Evolutionary conservation across 1,140 invertebrate species (phyloP), one percentile per base, ranked within the genome.

Genomic region (Solenopsis invicta): DNA sequence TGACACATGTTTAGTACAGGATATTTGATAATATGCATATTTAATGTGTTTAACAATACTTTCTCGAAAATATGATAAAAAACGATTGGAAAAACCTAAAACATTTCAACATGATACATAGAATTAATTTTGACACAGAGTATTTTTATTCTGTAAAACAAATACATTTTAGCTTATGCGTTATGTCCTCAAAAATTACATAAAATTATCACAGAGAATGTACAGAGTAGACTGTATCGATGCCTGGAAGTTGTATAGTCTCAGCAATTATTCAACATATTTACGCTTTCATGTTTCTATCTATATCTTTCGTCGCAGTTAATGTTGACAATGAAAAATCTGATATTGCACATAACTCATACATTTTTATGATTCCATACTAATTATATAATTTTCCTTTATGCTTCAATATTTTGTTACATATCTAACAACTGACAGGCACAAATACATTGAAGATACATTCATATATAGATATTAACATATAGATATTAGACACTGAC

Each of bases 151-250:
- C 86, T 92, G 71, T 92, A 92, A 87, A 91, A 91, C 81, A 90
- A 89, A 88, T 88, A 89, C 80, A 91, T 64, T 93, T 87, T 80
- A 89, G 66, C 29, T 69, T 67, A 90, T 75, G 62, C 10, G 9
- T 67, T 89, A 91, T 71, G 78, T 85, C 75, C 84, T 85, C 78
- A 89, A 89, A 93, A 90, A 90, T 92, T 94, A 93, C 87, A 92
- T 86, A 90, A 92, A 92, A 92, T 93, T 92, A 93, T 93, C 93
- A 93, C 93, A 93, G 93, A 92, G 88, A 92, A 93, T 91, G 88
- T 92, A 92, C 88, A 93, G 78, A 92, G 87, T 93, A 91, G 82
- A 89, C 87, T 71, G 84, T 89, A 89, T 87, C 88, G 52, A 81
- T 92, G 90, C 89, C 88, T 93, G 91, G 67, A 89, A 91, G 88